phyloP scores from a whole-genome alignment of 2,797 vertebrate species.

The Scarus forsteni region DNA sequence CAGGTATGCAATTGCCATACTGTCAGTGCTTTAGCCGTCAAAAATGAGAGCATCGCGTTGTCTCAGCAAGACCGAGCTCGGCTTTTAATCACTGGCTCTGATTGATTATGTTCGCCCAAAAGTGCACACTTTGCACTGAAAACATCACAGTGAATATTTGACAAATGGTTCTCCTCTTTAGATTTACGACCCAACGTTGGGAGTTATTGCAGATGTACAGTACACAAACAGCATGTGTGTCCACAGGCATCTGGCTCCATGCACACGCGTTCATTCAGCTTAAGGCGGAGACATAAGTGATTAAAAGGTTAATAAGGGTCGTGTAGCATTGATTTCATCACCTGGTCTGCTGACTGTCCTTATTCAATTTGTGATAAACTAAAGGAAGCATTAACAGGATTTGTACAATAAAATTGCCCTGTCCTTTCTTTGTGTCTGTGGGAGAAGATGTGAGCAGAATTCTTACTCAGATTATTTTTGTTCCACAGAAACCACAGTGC shows the following conservation, averaged over 20 bases:
- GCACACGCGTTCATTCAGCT: conserved; percentile 17
- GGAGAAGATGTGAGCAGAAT: conserved; percentile 34
- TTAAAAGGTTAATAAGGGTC: conserved; percentile 37
- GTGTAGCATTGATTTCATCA: conserved; percentile 37
- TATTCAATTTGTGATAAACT: conserved; percentile 33
- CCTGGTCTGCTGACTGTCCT: conserved; percentile 15
- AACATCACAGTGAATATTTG: conserved; percentile 77
- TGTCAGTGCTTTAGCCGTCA: conserved; percentile 63
- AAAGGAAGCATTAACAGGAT: conserved; percentile 19
- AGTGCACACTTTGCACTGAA: conserved; percentile 76
- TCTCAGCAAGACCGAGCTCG: conserved; percentile 70
- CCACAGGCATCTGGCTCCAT: conserved; percentile 29
- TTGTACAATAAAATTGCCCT: conserved; percentile 7
- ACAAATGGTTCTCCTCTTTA: conserved; percentile 72
- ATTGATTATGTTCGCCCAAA: conserved; percentile 74
- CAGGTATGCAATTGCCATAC: conserved; percentile 68
- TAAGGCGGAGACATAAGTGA: conserved; percentile 18
- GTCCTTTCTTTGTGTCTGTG: conserved; percentile 20
- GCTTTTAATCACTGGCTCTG: conserved; percentile 76
- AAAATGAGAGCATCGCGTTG: conserved; percentile 62
- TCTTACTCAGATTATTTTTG: conserved; percentile 9
- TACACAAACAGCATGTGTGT: conserved; percentile 18
- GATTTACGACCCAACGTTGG: conserved; percentile 53
- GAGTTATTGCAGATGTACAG: conserved; percentile 49
- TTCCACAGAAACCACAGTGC: conserved; percentile 33